Conservation (phyloP, 2,797 vertebrate species). For the Chloroceryle inda region DNA sequence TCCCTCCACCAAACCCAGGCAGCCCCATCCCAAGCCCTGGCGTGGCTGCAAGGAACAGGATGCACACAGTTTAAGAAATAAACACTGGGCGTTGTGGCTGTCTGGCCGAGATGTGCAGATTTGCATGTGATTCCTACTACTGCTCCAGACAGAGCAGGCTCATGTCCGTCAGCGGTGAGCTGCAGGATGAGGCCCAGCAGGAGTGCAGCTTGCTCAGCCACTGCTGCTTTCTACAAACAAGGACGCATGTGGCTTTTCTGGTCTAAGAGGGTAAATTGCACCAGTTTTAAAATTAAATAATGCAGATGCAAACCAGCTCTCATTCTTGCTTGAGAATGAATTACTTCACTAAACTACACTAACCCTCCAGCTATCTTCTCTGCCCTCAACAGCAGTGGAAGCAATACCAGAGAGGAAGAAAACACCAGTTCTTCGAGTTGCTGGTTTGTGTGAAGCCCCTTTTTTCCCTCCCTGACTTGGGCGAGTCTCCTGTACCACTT, state of each 20-base stretch:
- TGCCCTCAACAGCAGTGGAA: neutral
- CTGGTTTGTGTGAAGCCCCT: neutral
- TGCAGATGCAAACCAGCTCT: neutral
- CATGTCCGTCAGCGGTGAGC: fast-evolving
- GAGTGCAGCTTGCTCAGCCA: neutral
- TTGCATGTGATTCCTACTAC: neutral
- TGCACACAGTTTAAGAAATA: fast-evolving
- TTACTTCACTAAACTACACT: neutral
- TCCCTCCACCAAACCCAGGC: neutral
- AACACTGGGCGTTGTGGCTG: fast-evolving
- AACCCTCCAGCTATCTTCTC: neutral
- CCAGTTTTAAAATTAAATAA: neutral
- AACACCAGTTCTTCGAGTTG: neutral
- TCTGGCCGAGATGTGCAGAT: neutral
- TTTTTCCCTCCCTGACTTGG: neutral
- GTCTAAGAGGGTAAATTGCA: neutral
- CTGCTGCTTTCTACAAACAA: neutral
- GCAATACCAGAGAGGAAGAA: neutral
- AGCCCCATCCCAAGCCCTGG: fast-evolving
- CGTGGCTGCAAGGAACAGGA: neutral
- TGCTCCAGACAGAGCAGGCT: neutral
- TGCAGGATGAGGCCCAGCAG: neutral
- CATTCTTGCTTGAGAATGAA: neutral
- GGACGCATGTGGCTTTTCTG: neutral
- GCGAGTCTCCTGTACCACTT: neutral